These are phyloP conservation scores for Macrostomum lignano DNA, from an alignment of 1,140 invertebrate genomes.

Conservation along the genomic window DNA sequence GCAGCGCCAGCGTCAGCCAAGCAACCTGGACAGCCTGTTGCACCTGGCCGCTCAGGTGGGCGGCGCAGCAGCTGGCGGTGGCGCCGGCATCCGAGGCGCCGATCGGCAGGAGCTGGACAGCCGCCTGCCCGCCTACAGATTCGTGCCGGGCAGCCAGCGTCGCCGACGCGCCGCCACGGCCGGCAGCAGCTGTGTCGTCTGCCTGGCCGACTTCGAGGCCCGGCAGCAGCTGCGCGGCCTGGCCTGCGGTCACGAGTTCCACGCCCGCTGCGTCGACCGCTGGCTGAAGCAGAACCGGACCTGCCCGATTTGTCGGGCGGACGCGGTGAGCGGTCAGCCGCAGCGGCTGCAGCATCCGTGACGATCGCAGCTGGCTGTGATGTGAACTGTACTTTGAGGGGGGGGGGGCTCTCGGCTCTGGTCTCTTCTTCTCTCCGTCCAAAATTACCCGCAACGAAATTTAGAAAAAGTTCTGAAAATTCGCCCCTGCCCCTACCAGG, in stretches of 20 bases:
- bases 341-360: too few species aligned
- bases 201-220: conserved; percentile 80
- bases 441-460: too few species aligned
- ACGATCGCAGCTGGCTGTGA: too few species aligned
- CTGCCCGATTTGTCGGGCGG: conserved; percentile 72
- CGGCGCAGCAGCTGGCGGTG: too few species aligned
- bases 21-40: neutral
- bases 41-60: conserved; percentile 1
- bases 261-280: conserved; percentile 80
- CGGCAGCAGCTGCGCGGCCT: conserved; percentile 55
- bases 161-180: neutral
- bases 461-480: too few species aligned
- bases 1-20: too few species aligned
- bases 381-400: too few species aligned
- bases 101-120: neutral
- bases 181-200: conserved; percentile 44
- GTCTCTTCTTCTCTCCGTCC: too few species aligned
- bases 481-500: too few species aligned
- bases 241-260: conserved; percentile 75
- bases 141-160: neutral
- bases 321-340: conserved; percentile 45
- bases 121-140: neutral
- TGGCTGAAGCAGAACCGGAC: conserved; percentile 86
- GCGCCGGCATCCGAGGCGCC: neutral
- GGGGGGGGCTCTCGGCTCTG: too few species aligned